A percentile compares a stretch with the other conserved stretches of the same genome.
These are phyloP conservation scores for Cremastobaeus sp. DNA, from an alignment of 2,888 invertebrate genomes.

Conservation along the genomic window DNA sequence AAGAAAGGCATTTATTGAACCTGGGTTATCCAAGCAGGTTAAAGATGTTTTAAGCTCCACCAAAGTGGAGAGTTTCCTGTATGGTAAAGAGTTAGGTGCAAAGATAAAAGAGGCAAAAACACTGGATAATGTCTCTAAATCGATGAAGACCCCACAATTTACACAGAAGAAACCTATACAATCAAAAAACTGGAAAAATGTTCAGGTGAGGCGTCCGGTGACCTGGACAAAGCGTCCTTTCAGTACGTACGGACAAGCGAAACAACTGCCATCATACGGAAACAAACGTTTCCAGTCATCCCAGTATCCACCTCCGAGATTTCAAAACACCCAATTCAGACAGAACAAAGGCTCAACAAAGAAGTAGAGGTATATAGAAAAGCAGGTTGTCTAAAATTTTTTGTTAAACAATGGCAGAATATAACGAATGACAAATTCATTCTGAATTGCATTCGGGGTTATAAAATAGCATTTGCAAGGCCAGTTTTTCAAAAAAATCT, in stretches of 20 bases:
- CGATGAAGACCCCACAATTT: conserved; percentile 1
- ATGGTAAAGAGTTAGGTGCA: conserved; percentile 9
- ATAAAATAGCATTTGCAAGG: background rate
- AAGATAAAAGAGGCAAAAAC: conserved; percentile 28
- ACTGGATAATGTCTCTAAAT: conserved; percentile 5
- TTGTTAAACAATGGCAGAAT: conserved; percentile 11
- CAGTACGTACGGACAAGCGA: conserved; percentile 12
- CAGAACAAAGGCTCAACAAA: conserved; percentile 2
- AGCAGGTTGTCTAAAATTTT: conserved; percentile 29
- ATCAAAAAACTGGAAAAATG: conserved; percentile 22
- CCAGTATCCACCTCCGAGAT: background rate
- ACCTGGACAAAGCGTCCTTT: conserved; percentile 15
- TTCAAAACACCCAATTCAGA: background rate
- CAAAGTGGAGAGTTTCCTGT: conserved; percentile 12
- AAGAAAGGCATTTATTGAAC: conserved; percentile 14
- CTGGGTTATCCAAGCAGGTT: conserved; percentile 10
- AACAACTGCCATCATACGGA: conserved; percentile 7
- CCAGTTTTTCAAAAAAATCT: background rate
- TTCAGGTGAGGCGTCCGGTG: conserved; percentile 14
- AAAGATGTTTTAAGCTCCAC: conserved; percentile 20
- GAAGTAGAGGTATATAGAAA: conserved; percentile 19
- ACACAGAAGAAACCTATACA: background rate
- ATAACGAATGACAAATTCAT: conserved; percentile 31
- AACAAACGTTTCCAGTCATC: conserved; percentile 2
- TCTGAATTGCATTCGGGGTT: background rate